These are phyloP conservation scores for Labeo rohita DNA, from an alignment of 2,113 vertebrate genomes.

Conservation along the genomic window DNA sequence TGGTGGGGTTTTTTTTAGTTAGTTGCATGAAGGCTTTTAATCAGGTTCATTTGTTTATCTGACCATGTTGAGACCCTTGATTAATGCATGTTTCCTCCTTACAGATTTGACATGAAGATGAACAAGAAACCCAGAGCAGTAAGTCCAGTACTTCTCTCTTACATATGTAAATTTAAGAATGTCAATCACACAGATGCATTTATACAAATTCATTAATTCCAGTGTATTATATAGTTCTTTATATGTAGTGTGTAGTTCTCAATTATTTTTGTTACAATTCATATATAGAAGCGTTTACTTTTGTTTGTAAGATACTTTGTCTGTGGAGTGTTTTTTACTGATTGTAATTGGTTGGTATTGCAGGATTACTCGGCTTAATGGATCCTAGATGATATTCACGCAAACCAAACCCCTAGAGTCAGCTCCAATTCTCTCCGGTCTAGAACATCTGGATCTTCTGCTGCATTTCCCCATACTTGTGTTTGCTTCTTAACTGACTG, in stretches of 20 bases:
- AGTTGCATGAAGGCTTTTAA: not conserved
- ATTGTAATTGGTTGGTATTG: not conserved
- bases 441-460: not conserved
- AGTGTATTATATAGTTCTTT: too few species aligned
- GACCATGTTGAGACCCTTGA: not conserved
- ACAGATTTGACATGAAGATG: conserved; percentile 98
- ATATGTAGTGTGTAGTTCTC: too few species aligned
- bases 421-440: not conserved
- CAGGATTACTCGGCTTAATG: conserved; percentile 76
- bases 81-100: conserved; percentile 49
- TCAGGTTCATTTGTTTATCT: not conserved
- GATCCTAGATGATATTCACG: not conserved
- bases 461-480: not conserved
- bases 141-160: conserved; percentile 71
- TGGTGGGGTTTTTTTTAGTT: not conserved
- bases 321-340: not conserved
- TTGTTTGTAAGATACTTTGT: too few species aligned
- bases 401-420: not conserved
- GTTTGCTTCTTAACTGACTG: not conserved
- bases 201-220: too few species aligned
- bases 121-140: conserved; percentile 99
- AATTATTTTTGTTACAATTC: not conserved
- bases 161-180: not conserved
- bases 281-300: not conserved
- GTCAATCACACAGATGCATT: too few species aligned